Conservation (phyloP, 2,113 vertebrate genomes). For the Halcyon malimbica region DNA sequence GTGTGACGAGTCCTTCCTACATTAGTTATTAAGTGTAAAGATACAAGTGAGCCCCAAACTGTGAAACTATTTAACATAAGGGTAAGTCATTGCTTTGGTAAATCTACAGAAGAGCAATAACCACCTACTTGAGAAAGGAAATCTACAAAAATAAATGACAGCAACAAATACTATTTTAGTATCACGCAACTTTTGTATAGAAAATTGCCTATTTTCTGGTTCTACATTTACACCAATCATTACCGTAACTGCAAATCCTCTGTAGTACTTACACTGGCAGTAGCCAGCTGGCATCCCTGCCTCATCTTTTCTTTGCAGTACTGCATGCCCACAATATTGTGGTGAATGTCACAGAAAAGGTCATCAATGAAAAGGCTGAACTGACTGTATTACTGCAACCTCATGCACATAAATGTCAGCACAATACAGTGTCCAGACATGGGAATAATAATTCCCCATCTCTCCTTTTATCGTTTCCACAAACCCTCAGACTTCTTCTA, state of each 20-base stretch:
- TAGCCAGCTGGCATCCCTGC: not conserved
- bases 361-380: not conserved
- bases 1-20: not conserved
- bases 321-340: fast-evolving
- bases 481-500: not conserved
- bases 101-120: not conserved
- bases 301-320: not conserved
- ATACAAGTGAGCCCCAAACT: not conserved
- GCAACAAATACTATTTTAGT: not conserved
- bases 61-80: not conserved
- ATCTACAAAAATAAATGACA: not conserved
- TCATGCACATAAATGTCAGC: not conserved
- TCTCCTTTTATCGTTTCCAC: not conserved
- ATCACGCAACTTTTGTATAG: not conserved
- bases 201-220: not conserved
- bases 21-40: not conserved
- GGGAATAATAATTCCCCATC: not conserved
- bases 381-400: not conserved
- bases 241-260: not conserved
- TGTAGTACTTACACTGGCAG: not conserved
- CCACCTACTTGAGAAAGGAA: not conserved
- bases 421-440: not conserved
- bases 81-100: not conserved
- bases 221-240: not conserved
- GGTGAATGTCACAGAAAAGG: slow-evolving; percentile 18